These are phyloP conservation scores for Scaeva pyrastri DNA, from an alignment of 2,888 invertebrate species.

Conservation along the genomic window DNA sequence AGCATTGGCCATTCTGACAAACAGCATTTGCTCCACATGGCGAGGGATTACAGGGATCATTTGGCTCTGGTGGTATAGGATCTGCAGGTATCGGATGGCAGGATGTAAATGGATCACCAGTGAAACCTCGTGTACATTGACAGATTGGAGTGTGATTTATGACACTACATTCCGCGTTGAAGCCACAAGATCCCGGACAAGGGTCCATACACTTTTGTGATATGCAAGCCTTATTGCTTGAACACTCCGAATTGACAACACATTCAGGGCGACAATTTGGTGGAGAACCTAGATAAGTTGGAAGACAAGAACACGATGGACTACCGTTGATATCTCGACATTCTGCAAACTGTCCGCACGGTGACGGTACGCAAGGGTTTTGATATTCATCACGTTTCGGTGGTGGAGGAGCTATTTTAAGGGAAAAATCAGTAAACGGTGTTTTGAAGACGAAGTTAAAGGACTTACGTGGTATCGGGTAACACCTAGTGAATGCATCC, in stretches of 20 bases:
- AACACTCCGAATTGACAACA: conserved; percentile 88
- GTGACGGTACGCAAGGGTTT: conserved; percentile 90
- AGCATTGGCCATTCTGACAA: conserved; percentile 89
- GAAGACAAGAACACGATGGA: conserved; percentile 88
- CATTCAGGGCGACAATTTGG: conserved; percentile 90
- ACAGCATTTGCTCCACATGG: conserved; percentile 88
- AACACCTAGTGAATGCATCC: conserved; percentile 89
- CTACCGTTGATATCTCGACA: conserved; percentile 87
- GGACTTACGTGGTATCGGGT: conserved; percentile 83
- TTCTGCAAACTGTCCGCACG: conserved; percentile 89
- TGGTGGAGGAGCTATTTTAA: conserved; percentile 73
- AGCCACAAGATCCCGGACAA: conserved; percentile 89
- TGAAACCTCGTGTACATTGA: conserved; percentile 86
- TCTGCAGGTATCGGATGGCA: conserved; percentile 84
- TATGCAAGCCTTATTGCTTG: conserved; percentile 89
- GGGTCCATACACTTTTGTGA: conserved; percentile 89
- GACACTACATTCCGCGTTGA: conserved; percentile 86
- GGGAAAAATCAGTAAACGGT: conserved; percentile 35
- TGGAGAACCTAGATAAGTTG: conserved; percentile 88
- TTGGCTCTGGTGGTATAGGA: conserved; percentile 82
- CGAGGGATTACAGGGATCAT: conserved; percentile 89
- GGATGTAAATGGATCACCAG: conserved; percentile 89
- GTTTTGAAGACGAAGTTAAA: neutral
- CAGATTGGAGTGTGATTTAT: conserved; percentile 89
- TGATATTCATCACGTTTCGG: conserved; percentile 80